phyloP scores from a whole-genome alignment of 2,113 vertebrate genomes.

The Setophaga coronata region DNA sequence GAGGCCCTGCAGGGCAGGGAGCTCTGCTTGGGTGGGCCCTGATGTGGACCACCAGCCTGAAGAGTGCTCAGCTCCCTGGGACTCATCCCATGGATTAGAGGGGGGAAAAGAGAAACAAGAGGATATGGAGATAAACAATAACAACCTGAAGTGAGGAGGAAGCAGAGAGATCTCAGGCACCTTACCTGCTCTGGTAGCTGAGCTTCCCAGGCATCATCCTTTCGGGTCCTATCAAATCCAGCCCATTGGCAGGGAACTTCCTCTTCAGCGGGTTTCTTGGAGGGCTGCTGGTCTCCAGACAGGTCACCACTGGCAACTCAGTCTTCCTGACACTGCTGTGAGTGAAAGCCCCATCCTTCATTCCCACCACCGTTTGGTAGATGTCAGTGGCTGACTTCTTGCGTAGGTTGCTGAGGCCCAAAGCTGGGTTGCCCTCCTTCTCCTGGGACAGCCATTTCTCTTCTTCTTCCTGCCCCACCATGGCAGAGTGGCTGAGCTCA shows the following conservation, averaged over 20 bases:
- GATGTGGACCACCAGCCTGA: background rate
- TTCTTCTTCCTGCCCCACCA: slow-evolving; percentile 64
- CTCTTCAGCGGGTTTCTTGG: slow-evolving; percentile 70
- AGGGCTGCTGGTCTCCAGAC: slow-evolving; percentile 58
- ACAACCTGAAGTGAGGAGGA: background rate
- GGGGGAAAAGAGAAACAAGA: rapidly evolving
- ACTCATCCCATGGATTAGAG: background rate
- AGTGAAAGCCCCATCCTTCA: background rate
- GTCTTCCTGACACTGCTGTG: background rate
- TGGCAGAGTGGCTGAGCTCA: background rate
- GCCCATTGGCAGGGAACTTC: slow-evolving; percentile 69
- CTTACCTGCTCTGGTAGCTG: slow-evolving; percentile 70
- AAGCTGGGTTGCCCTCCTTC: slow-evolving; percentile 24
- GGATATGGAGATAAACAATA: background rate
- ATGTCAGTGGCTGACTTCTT: slow-evolving; percentile 33
- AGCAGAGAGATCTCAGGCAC: background rate
- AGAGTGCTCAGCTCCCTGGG: background rate
- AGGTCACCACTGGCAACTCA: slow-evolving; percentile 22
- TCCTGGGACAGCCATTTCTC: slow-evolving; percentile 64
- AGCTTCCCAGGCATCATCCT: slow-evolving; percentile 47
- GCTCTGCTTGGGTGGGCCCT: background rate
- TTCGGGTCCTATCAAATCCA: slow-evolving; percentile 69
- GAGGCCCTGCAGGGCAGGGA: background rate
- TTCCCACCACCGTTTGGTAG: background rate
- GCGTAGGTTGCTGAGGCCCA: background rate